Conservation (phyloP, 2,888 invertebrate species). For the Mermis nigrescens region DNA sequence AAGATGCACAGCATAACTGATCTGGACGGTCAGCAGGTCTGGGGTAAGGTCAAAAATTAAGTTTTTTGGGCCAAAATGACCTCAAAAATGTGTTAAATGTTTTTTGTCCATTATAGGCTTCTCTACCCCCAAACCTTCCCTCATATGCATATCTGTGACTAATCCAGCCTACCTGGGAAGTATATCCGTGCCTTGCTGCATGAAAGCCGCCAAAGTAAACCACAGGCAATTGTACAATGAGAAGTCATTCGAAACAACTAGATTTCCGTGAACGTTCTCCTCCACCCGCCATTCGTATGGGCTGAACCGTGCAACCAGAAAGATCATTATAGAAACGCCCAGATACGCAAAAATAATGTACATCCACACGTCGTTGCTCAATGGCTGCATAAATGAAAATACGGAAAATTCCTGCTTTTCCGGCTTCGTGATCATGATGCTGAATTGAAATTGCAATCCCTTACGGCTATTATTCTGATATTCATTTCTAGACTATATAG, state of each 20-base stretch:
- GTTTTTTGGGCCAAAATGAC: not conserved
- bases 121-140: not conserved
- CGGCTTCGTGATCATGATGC: slow-evolving; percentile 79
- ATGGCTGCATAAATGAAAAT: slow-evolving; percentile 84
- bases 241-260: slow-evolving; percentile 53
- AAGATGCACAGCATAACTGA: too few species aligned
- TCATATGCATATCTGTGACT: not conserved
- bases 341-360: slow-evolving; percentile 57
- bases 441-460: too few species aligned
- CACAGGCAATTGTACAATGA: slow-evolving; percentile 85
- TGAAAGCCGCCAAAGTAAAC: slow-evolving; percentile 90
- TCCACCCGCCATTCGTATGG: slow-evolving; percentile 65
- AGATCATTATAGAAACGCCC: slow-evolving; percentile 37
- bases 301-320: slow-evolving; percentile 9
- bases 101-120: not conserved
- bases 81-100: not conserved
- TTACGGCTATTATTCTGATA: too few species aligned
- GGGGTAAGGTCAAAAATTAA: too few species aligned
- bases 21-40: too few species aligned
- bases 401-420: slow-evolving; percentile 50
- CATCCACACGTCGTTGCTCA: slow-evolving; percentile 89
- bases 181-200: slow-evolving; percentile 95
- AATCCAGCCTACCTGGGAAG: slow-evolving; percentile 55
- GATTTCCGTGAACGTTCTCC: slow-evolving; percentile 33
- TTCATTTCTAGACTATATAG: too few species aligned